These are phyloP conservation scores for Todiramphus saurophagus DNA, from an alignment of 2,113 vertebrate species.

Conservation along the genomic window DNA sequence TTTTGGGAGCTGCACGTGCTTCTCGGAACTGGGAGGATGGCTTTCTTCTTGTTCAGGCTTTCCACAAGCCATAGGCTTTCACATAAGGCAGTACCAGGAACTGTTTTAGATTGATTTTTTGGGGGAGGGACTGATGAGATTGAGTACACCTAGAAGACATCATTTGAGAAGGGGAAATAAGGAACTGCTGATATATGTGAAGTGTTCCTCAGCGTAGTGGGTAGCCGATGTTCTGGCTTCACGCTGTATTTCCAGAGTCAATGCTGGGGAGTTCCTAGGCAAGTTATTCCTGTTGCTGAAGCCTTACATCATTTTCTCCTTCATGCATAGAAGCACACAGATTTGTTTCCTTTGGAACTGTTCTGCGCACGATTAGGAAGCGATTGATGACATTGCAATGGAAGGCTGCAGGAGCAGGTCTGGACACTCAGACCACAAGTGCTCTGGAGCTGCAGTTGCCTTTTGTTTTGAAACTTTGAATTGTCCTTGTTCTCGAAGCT, in stretches of 20 bases:
- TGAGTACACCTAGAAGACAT: background rate
- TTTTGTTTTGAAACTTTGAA: background rate
- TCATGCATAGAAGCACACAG: background rate
- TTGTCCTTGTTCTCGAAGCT: background rate
- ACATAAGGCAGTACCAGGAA: background rate
- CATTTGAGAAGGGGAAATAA: background rate
- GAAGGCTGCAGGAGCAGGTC: background rate
- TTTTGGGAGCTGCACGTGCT: background rate
- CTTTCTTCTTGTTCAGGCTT: background rate
- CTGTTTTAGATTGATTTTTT: background rate
- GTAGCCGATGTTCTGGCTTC: background rate
- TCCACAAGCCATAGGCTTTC: background rate
- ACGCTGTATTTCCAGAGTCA: background rate
- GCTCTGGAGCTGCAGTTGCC: background rate
- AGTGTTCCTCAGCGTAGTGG: background rate
- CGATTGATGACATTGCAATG: background rate
- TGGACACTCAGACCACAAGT: background rate
- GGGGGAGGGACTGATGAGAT: background rate
- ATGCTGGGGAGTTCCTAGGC: background rate
- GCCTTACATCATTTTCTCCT: background rate
- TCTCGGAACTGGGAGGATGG: background rate
- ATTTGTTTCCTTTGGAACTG: background rate
- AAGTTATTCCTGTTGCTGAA: background rate
- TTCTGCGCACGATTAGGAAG: background rate
- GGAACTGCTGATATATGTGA: background rate